Base-by-base conservation (phyloP, 2,888 invertebrate genomes). In the Dastarcus helophoroides region DNA sequence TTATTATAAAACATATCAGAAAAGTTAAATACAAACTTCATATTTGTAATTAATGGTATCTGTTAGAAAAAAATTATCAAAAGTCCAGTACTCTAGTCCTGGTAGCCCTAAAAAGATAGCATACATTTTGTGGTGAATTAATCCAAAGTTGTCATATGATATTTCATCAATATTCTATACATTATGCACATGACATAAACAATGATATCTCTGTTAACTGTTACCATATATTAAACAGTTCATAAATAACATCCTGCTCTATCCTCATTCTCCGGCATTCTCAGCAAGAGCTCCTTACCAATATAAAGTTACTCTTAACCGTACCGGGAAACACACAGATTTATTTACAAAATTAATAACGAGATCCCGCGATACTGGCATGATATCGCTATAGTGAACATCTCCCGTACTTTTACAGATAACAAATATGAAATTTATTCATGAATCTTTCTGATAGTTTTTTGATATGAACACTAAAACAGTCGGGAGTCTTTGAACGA, bases 341-440 rank as follows among this genome's bases (percentile, higher is more conserved):
- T 53, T 53, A 53, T 51, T 43, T 38, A 24, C 16, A 36, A 35
- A 42, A 52, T 52, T 52, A 51, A 50, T 53, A 53, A 53, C 42
- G 46, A 43, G 41, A 47, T 48, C 45, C 43, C 43, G 40, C 41
- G 40, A 37, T 41, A 47, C 39, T 7, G 42, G 40, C 39, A 33
- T 26, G 38, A 36, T 43, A 37, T 39, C 40, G 40, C 40, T 39
- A 40, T 44, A n/a, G 6, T 17, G n/a, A 17, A 17, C 6, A n/a
- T 17, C 10, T 22, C 37, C 43, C 45, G 34, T 39, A 42, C 41
- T 36, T 54, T 51, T 48, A 53, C 51, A 52, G 44, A 42, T 50
- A 52, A 55, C 53, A 52, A 53, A 55, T 55, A 48, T 50, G 50
- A 52, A 53, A 54, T 51, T 54, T 54, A 55, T 55, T 53, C 55